Percentiles rank a stretch among this genome's conserved stretches.
These are phyloP conservation scores for Axinella damicornis DNA, from an alignment of 37 sponge, comb jelly and placozoan species.

Conservation along the genomic window DNA sequence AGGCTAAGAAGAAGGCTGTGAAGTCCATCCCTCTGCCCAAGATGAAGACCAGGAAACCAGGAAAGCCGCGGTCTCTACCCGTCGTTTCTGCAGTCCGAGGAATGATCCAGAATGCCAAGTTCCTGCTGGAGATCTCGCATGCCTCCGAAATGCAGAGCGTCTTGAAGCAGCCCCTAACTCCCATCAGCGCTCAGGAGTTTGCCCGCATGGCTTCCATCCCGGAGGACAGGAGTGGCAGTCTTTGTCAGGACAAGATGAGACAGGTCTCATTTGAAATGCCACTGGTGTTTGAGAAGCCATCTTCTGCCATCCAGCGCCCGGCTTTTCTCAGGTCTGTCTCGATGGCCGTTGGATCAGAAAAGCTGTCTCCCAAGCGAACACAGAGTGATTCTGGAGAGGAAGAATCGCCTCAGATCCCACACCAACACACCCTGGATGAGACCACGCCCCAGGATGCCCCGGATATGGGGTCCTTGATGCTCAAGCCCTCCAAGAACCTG, in stretches of 20 bases:
- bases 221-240: not conserved
- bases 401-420: not conserved
- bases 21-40: slow-evolving; percentile 31
- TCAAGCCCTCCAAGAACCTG: slow-evolving; percentile 71
- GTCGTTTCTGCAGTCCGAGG: slow-evolving; percentile 60
- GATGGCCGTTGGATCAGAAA: not conserved
- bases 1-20: slow-evolving; percentile 62
- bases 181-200: not conserved
- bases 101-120: slow-evolving; percentile 84
- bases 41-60: slow-evolving; percentile 71
- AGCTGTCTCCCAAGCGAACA: not conserved
- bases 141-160: slow-evolving; percentile 1
- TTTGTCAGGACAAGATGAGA: not conserved
- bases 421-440: slow-evolving; percentile 8
- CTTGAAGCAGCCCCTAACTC: not conserved
- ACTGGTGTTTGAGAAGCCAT: too few species aligned
- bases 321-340: slow-evolving; percentile 13
- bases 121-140: slow-evolving; percentile 81
- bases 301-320: not conserved
- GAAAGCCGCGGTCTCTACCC: slow-evolving; percentile 71
- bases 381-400: slow-evolving; percentile 37
- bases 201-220: not conserved
- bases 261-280: not conserved
- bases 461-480: not conserved
- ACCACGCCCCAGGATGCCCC: not conserved